Evolutionary conservation across 2,797 vertebrate species (phyloP).

Genomic region (Parambassis ranga): DNA sequence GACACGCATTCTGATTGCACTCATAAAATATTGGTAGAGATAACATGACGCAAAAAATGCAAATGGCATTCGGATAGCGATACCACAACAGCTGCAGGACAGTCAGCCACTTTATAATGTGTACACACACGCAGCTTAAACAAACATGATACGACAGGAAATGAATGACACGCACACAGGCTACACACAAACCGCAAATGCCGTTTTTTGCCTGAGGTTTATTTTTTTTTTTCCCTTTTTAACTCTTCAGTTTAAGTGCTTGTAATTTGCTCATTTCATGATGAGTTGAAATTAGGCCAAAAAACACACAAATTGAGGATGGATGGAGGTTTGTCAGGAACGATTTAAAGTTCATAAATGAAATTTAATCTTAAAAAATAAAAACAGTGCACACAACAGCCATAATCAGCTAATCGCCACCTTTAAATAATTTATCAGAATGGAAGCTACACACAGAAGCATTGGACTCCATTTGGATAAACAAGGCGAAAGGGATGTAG

Average conservation of each 20-base stretch:
- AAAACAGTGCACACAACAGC: conserved; percentile 5
- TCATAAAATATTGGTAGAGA: conserved; percentile 15
- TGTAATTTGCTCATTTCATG: conserved; percentile 27
- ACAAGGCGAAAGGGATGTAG: conserved; percentile 44
- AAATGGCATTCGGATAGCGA: conserved; percentile 35
- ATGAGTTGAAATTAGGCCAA: conserved; percentile 23
- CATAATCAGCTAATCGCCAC: conserved; percentile 50
- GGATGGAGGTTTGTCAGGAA: not conserved
- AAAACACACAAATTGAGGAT: not conserved
- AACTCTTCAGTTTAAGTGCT: conserved; percentile 30
- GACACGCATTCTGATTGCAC: conserved; percentile 36
- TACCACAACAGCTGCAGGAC: conserved; percentile 51
- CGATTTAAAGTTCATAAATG: no score
- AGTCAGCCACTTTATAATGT: conserved; percentile 24
- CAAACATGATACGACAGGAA: conserved; percentile 25
- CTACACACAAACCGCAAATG: not conserved
- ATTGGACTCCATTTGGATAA: conserved; percentile 54
- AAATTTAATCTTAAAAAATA: not conserved
- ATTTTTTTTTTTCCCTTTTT: conserved; percentile 4
- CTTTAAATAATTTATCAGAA: conserved; percentile 46
- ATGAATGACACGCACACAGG: not conserved
- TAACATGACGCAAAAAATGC: conserved; percentile 28
- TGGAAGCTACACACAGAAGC: conserved; percentile 31
- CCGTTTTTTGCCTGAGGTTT: conserved; percentile 36
- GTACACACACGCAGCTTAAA: conserved; percentile 2